These are phyloP conservation scores for Typhlichthys eigenmanni DNA, from an alignment of 2,797 vertebrate species.

Conservation along the genomic window DNA sequence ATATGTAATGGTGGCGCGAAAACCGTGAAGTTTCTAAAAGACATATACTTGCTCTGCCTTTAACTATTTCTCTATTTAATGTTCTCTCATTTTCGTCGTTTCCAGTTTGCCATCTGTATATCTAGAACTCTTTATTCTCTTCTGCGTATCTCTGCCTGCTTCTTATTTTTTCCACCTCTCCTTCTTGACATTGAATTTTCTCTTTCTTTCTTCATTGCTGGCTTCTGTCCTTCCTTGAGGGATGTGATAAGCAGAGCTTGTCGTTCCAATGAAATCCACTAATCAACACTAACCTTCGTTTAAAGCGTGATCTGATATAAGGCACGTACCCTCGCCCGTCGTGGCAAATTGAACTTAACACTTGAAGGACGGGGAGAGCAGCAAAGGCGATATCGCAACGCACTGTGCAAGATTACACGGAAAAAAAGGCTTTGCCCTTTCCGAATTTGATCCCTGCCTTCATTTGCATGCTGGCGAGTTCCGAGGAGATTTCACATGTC, in stretches of 20 bases:
- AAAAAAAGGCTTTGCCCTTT: conserved; percentile 12
- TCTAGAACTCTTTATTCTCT: not conserved
- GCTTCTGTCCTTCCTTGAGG: conserved; percentile 24
- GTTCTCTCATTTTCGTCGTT: not conserved
- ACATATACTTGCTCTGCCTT: not conserved
- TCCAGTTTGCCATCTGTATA: not conserved
- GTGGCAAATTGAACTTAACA: conserved; percentile 63
- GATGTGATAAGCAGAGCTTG: conserved; percentile 61
- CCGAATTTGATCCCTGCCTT: conserved; percentile 14
- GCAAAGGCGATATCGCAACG: conserved; percentile 4
- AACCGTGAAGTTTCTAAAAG: conserved; percentile 2
- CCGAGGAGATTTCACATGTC: conserved; percentile 18
- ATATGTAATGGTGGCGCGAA: conserved; percentile 6
- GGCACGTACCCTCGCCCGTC: conserved; percentile 50
- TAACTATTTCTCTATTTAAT: not conserved
- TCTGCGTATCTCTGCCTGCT: conserved; percentile 3
- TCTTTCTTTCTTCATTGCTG: conserved; percentile 2
- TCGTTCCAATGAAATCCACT: conserved; percentile 66
- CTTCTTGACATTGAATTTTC: conserved; percentile 44
- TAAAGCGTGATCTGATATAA: conserved; percentile 69
- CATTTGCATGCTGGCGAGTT: conserved; percentile 20
- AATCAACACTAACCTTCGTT: conserved; percentile 72
- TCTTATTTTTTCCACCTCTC: conserved; percentile 17
- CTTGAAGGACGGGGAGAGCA: conserved; percentile 54
- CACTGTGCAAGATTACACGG: conserved; percentile 33